Percentiles rank a stretch among this genome's conserved stretches.
These are phyloP conservation scores for Athetis lepigone DNA, from an alignment of 2,888 invertebrate species.

Conservation along the genomic window DNA sequence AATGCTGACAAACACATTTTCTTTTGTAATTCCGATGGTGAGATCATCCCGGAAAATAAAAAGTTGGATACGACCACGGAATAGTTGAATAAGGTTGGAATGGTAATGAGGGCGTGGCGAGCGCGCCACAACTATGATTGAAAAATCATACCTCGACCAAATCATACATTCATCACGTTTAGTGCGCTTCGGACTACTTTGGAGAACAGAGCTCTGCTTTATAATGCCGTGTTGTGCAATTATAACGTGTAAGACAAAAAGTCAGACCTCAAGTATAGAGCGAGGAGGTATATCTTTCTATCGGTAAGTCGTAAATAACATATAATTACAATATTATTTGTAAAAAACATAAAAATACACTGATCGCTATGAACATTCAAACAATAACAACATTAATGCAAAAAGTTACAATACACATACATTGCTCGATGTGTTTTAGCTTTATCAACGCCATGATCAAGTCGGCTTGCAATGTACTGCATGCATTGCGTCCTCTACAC, in stretches of 20 bases:
- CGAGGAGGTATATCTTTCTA: conserved; percentile 7
- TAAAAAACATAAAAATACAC: conserved; percentile 7
- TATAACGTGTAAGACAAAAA: conserved; percentile 4
- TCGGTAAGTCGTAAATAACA: conserved; percentile 15
- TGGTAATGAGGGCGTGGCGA: too few relatives aligned
- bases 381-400: conserved; percentile 10
- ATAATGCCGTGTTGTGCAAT: conserved; percentile 13
- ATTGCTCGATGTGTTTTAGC: conserved; percentile 10
- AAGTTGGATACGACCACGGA: too few relatives aligned
- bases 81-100: too few relatives aligned
- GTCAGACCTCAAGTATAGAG: conserved; percentile 5
- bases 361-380: conserved; percentile 4
- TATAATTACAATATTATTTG: conserved; percentile 9
- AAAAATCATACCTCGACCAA: conserved; percentile 6
- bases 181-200: conserved; percentile 6
- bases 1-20: too few relatives aligned
- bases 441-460: conserved; percentile 1
- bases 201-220: conserved; percentile 4
- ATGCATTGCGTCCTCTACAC: conserved; percentile 9
- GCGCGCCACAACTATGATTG: conserved; percentile 5
- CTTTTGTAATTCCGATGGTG: too few relatives aligned
- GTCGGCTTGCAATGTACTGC: conserved; percentile 8
- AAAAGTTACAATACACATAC: conserved; percentile 8
- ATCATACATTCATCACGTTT: conserved; percentile 5
- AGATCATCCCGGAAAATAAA: too few relatives aligned